Base-by-base conservation (phyloP, 2,888 invertebrate species). In the Anthophora plumipes region DNA sequence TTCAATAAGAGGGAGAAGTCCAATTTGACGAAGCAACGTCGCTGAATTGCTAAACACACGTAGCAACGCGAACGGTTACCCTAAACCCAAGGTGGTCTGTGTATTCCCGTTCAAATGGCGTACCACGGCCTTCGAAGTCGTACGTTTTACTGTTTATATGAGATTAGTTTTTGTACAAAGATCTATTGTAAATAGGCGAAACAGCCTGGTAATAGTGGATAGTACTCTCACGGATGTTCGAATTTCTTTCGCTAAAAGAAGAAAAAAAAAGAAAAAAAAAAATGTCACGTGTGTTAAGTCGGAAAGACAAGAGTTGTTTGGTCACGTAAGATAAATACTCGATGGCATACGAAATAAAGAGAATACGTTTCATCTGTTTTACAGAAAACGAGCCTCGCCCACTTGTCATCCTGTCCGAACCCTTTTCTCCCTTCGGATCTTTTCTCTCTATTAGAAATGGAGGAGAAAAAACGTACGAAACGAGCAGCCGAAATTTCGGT, bases 291-390 rank as follows among this genome's bases (percentile, higher is more conserved):
- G 71, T 69, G 57, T 77, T 67, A 69, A 59, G 41, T 66, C 17
- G 14, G 50, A 55, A n/a, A 31, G 31, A 70, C 63, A 64, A 46
- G 73, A 72, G n/a, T 50, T 70, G 86, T 82, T 79, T 75, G 84
- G 82, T 86, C 82, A 77, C 82, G 79, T 84, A 87, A 85, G 80
- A 77, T 82, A 73, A 85, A 79, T 86, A 80, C 80, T 85, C 82
- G 80, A 87, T 83, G 83, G 84, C 85, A 82, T 87, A 86, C 79
- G 77, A 85, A 87, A 86, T 85, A 87, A 89, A 88, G 86, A 87
- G 84, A 91, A 90, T 90, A 87, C 86, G 88, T 91, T 91, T 91
- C 89, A 90, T 91, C 91, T 91, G 92, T 92, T 92, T 92, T 92
- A 88, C 89, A 92, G 72, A 86, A n/a, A 83, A 82, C 74, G 61